phyloP scores from a whole-genome alignment of 2,797 vertebrate genomes.

The Pelobates cultripes region DNA sequence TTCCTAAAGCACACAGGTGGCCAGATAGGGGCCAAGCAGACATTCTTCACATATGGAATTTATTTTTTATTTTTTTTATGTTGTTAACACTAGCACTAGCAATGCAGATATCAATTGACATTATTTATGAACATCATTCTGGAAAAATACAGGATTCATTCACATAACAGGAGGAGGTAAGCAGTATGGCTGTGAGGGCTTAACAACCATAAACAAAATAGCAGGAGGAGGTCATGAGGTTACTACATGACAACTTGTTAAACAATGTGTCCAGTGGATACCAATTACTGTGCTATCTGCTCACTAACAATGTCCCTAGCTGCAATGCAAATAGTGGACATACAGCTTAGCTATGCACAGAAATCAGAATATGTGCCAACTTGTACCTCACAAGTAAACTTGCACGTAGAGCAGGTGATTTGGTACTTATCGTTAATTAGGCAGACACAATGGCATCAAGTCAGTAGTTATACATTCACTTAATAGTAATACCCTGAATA shows the following conservation, averaged over 20 bases:
- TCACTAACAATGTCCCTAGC: neutral
- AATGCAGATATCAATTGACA: neutral
- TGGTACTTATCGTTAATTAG: too few relatives aligned
- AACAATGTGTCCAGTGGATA: neutral
- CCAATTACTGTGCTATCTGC: neutral
- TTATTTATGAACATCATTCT: neutral
- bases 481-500: too few relatives aligned
- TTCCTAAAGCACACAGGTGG: too few relatives aligned
- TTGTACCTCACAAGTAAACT: too few relatives aligned
- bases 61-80: too few relatives aligned
- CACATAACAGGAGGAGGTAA: neutral
- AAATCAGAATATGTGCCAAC: too few relatives aligned
- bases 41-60: too few relatives aligned
- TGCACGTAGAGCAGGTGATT: too few relatives aligned
- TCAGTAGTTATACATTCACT: too few relatives aligned
- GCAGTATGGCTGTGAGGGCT: neutral
- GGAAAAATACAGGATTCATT: neutral
- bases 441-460: too few relatives aligned
- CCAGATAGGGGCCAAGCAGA: too few relatives aligned
- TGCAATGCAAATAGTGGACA: neutral
- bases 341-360: neutral
- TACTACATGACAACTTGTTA: neutral
- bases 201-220: constrained; percentile 17
- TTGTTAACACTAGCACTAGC: too few relatives aligned
- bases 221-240: neutral